Base-by-base conservation (phyloP, 2,113 vertebrate species). In the Apteryx mantelli region DNA sequence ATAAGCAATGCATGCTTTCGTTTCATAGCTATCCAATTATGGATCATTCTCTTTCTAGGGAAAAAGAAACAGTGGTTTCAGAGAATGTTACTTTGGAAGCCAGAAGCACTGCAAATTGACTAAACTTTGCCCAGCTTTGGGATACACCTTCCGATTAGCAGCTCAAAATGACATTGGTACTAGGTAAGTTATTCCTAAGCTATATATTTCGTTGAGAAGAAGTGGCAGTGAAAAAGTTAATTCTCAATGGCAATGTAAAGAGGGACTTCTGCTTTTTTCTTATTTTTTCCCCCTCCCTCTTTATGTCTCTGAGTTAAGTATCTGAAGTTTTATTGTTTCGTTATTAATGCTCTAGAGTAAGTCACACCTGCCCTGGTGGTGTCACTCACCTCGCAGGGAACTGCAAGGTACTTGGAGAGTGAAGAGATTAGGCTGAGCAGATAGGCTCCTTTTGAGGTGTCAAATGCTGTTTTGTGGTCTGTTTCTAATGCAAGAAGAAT, bases 111-210 rank as follows among this genome's bases (percentile, higher is more conserved):
- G 98, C 98, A 99, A 99, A 94, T 55, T 99, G 96, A 99, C 98
- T 6, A 99, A 99, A 79, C 98, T 99, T n/a, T 99, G 98, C 93
- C 99, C 99, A 0, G 99, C 99, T 63, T 97, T 98, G 92, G 99
- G 99, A 38, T 99, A 99, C 98, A 99, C 99, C 2, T 99, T 99
- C 98, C 98, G 99, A 60, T 97, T 99, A 95, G 99, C 99, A 4
- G 99, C 99, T 25, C 98, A 99, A 95, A 99, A 99, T 32, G 99
- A 99, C 97, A 97, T 99, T 1, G 99, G 99, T 97, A 98, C 98
- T 71, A 99, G 99, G 99, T 99, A 98, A 74, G 91, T 19, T 11
- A 2, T 14, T 30, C 63, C 30, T 58, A 26, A 61, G 36, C 20
- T 5, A 1, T 14, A 7, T 5, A 0, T 11, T 40, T 65, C 1